A percentile compares a stretch with the other conserved stretches of the same genome.
Evolutionary conservation across 2,888 invertebrate species (phyloP).

Genomic region (Conops quadrifasciatus): DNA sequence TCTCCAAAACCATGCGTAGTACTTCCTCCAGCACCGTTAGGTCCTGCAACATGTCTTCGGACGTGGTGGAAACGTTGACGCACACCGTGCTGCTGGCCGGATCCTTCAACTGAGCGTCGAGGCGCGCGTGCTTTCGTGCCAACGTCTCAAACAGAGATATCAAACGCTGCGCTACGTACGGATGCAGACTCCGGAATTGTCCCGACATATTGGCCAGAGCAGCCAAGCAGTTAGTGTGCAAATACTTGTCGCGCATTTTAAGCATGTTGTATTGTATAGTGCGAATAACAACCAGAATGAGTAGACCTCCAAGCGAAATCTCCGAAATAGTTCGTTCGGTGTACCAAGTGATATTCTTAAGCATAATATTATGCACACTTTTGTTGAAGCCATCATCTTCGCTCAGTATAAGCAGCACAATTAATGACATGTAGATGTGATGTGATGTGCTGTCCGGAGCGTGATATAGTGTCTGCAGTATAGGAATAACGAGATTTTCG

Average conservation of each 20-base stretch:
- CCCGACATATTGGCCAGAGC: constrained; percentile 98
- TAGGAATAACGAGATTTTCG: constrained; percentile 85
- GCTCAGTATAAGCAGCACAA: constrained; percentile 92
- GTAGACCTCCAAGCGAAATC: constrained; percentile 92
- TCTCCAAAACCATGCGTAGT: constrained; percentile 94
- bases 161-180: constrained; percentile 94
- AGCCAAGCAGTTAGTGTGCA: constrained; percentile 98
- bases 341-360: constrained; percentile 93
- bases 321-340: constrained; percentile 90
- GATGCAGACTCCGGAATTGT: constrained; percentile 89
- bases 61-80: constrained; percentile 60
- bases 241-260: constrained; percentile 94
- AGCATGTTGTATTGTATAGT: constrained; percentile 98
- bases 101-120: constrained; percentile 71
- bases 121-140: constrained; percentile 82
- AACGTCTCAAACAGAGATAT: constrained; percentile 91
- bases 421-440: constrained; percentile 99
- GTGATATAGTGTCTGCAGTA: constrained; percentile 91
- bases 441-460: constrained; percentile 92
- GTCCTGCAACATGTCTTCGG: constrained; percentile 76
- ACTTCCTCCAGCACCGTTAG: constrained; percentile 94
- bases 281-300: constrained; percentile 92
- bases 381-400: constrained; percentile 97
- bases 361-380: constrained; percentile 88
- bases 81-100: constrained; percentile 60